A percentile compares a stretch with the other conserved stretches of the same genome.
phyloP scores from a whole-genome alignment of 2,113 vertebrate genomes.

The Crotophaga sulcirostris region DNA sequence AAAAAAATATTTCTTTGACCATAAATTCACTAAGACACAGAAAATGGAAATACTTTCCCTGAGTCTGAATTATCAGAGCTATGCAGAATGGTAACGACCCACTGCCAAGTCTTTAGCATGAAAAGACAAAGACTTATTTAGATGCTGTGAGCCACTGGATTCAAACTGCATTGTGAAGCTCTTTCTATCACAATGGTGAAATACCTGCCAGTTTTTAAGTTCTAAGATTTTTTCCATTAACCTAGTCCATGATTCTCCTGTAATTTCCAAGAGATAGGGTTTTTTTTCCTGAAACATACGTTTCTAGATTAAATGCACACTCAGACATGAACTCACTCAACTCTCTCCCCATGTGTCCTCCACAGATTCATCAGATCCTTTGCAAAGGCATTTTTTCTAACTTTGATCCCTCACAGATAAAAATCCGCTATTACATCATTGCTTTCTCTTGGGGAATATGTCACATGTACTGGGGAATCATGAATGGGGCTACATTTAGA shows the following conservation, averaged over 20 bases:
- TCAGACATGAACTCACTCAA: not conserved
- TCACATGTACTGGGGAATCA: not conserved
- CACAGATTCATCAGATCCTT: not conserved
- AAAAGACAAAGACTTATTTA: not conserved
- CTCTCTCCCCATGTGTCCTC: not conserved
- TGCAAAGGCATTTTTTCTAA: not conserved
- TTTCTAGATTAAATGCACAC: not conserved
- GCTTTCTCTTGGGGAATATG: not conserved
- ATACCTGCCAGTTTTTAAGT: not conserved
- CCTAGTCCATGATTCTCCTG: not conserved
- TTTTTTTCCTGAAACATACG: not conserved
- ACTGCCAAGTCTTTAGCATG: not conserved
- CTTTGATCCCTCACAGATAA: not conserved
- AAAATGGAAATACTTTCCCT: not conserved
- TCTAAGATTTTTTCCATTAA: not conserved
- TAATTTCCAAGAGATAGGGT: not conserved
- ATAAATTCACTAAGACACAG: not conserved
- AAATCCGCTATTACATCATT: not conserved
- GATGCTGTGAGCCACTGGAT: not conserved
- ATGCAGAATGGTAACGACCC: not conserved
- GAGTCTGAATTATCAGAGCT: not conserved
- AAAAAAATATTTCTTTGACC: not conserved
- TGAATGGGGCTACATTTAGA: not conserved
- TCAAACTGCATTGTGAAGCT: not conserved
- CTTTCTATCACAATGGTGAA: not conserved